These are phyloP conservation scores for Glyphotaelius pellucidus DNA, from an alignment of 2,888 invertebrate genomes.

Conservation along the genomic window DNA sequence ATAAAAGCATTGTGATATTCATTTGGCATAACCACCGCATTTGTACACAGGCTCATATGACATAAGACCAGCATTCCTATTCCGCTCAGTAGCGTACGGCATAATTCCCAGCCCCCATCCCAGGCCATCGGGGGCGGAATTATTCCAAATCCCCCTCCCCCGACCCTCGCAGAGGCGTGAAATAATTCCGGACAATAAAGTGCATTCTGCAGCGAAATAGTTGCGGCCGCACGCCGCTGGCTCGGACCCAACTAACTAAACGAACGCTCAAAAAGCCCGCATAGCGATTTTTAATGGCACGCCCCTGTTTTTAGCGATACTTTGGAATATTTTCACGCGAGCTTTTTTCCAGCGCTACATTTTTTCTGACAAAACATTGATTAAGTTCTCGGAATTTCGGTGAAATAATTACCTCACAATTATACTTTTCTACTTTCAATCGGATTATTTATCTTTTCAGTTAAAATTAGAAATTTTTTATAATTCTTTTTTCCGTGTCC, in stretches of 20 bases:
- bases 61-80: constrained; percentile 12
- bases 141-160: not conserved
- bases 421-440: not conserved
- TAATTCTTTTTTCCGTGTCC: too few species aligned
- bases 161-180: constrained; percentile 30
- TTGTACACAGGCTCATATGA: not conserved
- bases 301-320: constrained; percentile 42
- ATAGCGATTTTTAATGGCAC: constrained; percentile 55
- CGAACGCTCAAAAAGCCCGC: constrained; percentile 49
- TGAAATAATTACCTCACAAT: not conserved
- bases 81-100: not conserved
- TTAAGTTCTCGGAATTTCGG: not conserved
- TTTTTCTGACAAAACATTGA: not conserved
- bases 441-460: not conserved
- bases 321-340: not conserved
- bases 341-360: not conserved
- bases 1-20: not conserved
- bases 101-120: not conserved
- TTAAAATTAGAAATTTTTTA: too few species aligned
- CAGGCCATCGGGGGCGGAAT: not conserved
- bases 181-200: constrained; percentile 64
- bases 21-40: not conserved
- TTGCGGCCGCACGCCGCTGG: constrained; percentile 54
- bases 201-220: constrained; percentile 61
- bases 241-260: constrained; percentile 49